Evolutionary conservation across 2,888 invertebrate species (phyloP).

Genomic region (Ophraella communa): DNA sequence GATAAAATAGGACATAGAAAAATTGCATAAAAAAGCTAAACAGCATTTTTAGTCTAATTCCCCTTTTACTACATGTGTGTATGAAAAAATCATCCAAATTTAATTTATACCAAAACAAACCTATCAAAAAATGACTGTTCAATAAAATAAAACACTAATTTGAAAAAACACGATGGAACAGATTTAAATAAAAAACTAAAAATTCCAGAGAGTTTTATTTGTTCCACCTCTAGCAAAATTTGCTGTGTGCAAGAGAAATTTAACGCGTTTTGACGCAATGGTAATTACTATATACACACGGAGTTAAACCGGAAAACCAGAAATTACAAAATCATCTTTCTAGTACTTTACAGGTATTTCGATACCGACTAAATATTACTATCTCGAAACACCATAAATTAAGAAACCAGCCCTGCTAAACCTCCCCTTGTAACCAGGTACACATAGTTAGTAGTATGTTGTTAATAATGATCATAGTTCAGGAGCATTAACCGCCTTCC

Average conservation of each 20-base stretch:
- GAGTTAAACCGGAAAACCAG: neutral
- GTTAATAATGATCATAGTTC: conserved; percentile 53
- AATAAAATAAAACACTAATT: too few species aligned
- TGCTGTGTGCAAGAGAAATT: neutral
- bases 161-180: too few species aligned
- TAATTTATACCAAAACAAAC: too few species aligned
- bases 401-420: conserved; percentile 16
- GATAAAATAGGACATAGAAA: too few species aligned
- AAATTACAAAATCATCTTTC: conserved; percentile 5
- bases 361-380: neutral
- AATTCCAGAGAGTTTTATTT: too few species aligned
- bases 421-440: conserved; percentile 40
- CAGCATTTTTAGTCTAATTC: too few species aligned
- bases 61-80: too few species aligned
- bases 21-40: too few species aligned
- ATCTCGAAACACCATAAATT: conserved; percentile 18
- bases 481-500: conserved; percentile 49
- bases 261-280: neutral
- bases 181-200: too few species aligned
- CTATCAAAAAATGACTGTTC: too few species aligned
- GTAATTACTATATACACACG: neutral
- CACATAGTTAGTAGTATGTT: conserved; percentile 50
- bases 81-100: too few species aligned
- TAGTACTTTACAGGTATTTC: conserved; percentile 1
- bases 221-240: neutral